These are phyloP conservation scores for Poeciliopsis turrubarensis DNA, from an alignment of 2,113 vertebrate genomes.

Conservation along the genomic window DNA sequence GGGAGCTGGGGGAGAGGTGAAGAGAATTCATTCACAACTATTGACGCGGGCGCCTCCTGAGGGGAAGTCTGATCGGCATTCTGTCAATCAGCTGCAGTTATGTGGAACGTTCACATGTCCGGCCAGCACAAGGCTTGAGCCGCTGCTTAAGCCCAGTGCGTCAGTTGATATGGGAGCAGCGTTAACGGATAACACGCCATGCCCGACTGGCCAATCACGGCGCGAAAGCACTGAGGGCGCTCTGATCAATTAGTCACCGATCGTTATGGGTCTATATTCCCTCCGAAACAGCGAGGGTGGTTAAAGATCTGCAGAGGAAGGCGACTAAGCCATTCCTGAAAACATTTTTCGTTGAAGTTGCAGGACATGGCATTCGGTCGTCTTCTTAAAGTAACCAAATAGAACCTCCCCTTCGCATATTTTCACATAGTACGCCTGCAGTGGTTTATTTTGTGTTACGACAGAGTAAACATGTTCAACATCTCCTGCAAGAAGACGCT, in stretches of 20 bases:
- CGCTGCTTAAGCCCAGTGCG: conserved; percentile 33
- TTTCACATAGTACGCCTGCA: background rate
- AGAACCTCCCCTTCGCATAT: background rate
- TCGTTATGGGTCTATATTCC: background rate
- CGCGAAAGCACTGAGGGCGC: background rate
- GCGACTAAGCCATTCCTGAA: background rate
- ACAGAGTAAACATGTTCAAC: no score
- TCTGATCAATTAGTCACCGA: conserved; percentile 3
- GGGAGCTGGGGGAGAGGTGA: conserved; percentile 25
- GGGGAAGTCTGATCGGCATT: conserved; percentile 60
- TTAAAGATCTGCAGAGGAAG: background rate
- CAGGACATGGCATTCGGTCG: background rate
- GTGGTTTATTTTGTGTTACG: background rate
- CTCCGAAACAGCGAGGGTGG: background rate
- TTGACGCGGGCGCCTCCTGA: conserved; percentile 49
- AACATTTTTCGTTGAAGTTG: background rate
- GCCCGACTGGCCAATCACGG: conserved; percentile 16
- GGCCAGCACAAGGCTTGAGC: conserved; percentile 29
- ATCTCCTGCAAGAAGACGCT: no score
- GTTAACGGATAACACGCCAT: conserved; percentile 33
- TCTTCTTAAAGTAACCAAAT: background rate
- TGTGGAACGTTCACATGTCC: conserved; percentile 60
- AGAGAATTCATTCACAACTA: conserved; percentile 64
- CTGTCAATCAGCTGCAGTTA: conserved; percentile 64
- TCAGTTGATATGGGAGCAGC: conserved; percentile 35